Base-by-base conservation (phyloP, 1,140 invertebrate genomes). In the Pygmarrhopalites habei region DNA sequence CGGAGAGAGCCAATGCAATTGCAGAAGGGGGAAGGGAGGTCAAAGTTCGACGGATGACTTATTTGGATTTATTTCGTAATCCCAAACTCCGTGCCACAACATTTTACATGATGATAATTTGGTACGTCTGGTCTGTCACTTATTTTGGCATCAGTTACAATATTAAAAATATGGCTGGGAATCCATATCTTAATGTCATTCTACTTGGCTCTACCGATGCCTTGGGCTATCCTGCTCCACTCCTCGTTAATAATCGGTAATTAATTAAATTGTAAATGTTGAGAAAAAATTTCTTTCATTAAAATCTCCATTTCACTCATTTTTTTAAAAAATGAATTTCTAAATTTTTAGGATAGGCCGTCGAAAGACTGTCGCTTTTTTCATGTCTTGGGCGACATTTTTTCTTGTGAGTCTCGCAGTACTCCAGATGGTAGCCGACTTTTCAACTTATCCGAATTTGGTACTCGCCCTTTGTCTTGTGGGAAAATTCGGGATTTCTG, bases 61-160 rank as follows among this genome's bases (percentile, higher is more conserved):
- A 70, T 43, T 1, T 62, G 15, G 63, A 65, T 23, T 66, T 70
- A 29, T 58, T 70, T 25, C 30, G 35, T 14, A 57, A 67, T 57
- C 5, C 14, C 7, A n/a, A 28, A 19, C 55, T 67, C 0, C 41
- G 61, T 15, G 28, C 15, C 1, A 58, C 52, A 2, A 53, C 68
- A 12, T 19, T 66, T 7, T 65, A 46, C 30, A 25, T 64, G 21
- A 61, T 64, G 26, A 30, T 29, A 0, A 67, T 70, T 39, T 68
- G 62, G 65, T 58, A 19, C 21, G 21, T 59, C 2, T 65, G 66
- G 62, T 32, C 58, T 2, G 29, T 62, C 12, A 64, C 52, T 0
- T 70, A 67, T 29, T 70, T 58, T 49, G 65, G 65, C n/a, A 62
- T 70, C 14, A 57, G 65, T 56, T 70, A 62, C 60, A 70, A 70